Base-by-base conservation (phyloP, 2,888 invertebrate species). In the Calameuta idolon region DNA sequence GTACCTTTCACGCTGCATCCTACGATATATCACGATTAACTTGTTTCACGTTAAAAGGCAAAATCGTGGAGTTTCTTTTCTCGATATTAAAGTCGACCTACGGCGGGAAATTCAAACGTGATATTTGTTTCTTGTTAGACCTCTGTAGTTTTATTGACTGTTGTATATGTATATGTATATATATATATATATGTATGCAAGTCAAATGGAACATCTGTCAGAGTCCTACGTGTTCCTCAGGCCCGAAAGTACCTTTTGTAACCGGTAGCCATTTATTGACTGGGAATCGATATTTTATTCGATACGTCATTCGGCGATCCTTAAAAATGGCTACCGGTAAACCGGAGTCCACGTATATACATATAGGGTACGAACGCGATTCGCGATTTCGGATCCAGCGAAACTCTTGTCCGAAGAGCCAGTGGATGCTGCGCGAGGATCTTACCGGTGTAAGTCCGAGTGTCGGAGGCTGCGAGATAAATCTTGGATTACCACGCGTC, bases 401-500 rank as follows among this genome's bases (percentile, higher is more conserved):
- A 31, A 71, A 71, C 12, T 31, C 71, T 33, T 12, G n/a, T 31
- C 12, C 23, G n/a, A 15, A 23, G 15, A 33, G 34, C 31, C 12
- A n/a, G 37, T 0, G 23, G 71, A 31, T 71, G 15, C 74, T 74
- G 34, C 37, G 37, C 37, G 12, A 37, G 74, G 35, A 74, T 74
- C 74, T 12, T 33, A 23, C 31, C 23, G 35, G 15, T 37, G 37
- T 37, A 37, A 35, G 74, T 74, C 74, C 74, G 76, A 71, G 75
- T 55, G 71, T 74, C 85, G 85, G 85, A 85, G 87, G 82, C 85
- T 87, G 83, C 84, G 86, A 88, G 89, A 91, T 90, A 90, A 90
- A 90, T 91, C 89, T 90, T 89, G 90, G 90, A 90, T 91, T 90
- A 90, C 88, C 87, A 84, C 84, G 83, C 81, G 84, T 82, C 40